Percentiles rank a stretch among this genome's conserved stretches.
Conservation (phyloP, 2,888 invertebrate species). For the Chironomus riparius region DNA sequence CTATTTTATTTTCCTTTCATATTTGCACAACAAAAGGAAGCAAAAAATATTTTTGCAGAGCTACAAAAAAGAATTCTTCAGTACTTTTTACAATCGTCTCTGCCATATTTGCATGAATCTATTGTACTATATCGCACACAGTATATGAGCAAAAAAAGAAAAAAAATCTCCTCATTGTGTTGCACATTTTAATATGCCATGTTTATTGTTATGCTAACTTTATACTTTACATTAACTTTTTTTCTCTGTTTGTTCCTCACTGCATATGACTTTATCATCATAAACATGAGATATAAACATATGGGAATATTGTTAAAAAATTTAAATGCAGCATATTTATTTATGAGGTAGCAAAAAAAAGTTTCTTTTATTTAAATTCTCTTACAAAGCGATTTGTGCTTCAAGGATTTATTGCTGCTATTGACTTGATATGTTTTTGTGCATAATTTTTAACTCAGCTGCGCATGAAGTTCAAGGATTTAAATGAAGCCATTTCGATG, state of each 20-base stretch:
- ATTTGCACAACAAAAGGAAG: too few relatives aligned
- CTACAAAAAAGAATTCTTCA: background rate
- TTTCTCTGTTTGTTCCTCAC: background rate
- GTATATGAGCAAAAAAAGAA: background rate
- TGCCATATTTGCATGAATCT: too few relatives aligned
- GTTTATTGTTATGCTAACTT: background rate
- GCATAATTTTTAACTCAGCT: too few relatives aligned
- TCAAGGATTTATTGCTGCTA: background rate
- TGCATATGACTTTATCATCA: background rate
- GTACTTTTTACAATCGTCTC: too few relatives aligned
- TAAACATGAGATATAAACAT: background rate
- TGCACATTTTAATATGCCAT: background rate
- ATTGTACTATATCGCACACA: too few relatives aligned
- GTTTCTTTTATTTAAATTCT: background rate
- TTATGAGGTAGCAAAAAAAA: background rate
- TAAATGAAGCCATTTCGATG: too few relatives aligned
- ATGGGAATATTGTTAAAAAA: background rate
- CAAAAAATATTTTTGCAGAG: background rate
- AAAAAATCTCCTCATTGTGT: background rate
- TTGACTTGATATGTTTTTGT: too few relatives aligned
- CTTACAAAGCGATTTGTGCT: background rate
- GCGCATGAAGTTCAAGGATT: too few relatives aligned
- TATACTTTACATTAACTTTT: background rate
- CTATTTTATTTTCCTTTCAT: too few relatives aligned
- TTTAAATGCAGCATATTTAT: background rate